Evolutionary conservation across 2,797 vertebrate genomes (phyloP), one percentile per base, ranked within the genome.

Genomic region (Tapera naevia): DNA sequence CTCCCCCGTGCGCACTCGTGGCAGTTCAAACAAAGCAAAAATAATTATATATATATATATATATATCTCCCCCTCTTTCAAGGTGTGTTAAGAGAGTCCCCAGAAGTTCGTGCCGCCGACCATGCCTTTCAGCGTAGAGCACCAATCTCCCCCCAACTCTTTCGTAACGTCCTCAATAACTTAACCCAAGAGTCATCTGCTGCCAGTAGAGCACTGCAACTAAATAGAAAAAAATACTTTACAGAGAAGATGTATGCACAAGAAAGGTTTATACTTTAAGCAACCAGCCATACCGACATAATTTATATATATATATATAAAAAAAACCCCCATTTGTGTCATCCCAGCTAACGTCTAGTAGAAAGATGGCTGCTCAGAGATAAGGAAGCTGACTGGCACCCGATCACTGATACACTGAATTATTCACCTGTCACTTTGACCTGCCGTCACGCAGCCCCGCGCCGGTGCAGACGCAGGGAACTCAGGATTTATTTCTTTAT

Each of bases 241-340:
- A 98, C 96, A 97, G 96, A 96, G 98, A 97, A 96, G 98, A 97
- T 93, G 97, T 96, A 98, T 93, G 98, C 97, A 98, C 97, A 96
- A 88, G 95, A 97, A 98, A 98, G 89, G 78, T 90, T 97, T 96
- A 96, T 96, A 97, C 98, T 98, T 98, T 97, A 98, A 97, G 97
- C 96, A 97, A 97, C 96, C 97, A 92, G 95, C 94, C 97, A 78
- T 95, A 97, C 96, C 95, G 97, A 97, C 97, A 97, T 96, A 97
- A 98, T 97, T 97, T 97, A 96, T 97, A 97, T 98, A 97, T 57
- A 97, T 33, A 33, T 56, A 56, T 33, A 60, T 15, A 97, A 96
- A 97, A 97, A 97, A 79, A 17, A 6, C 75, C 71, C 50, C 27
- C 94, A 60, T 95, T 91, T 97, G 92, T 94, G 95, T 96, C 97